Evolutionary conservation across 2,888 invertebrate genomes (phyloP), one percentile per base, ranked within the genome.

Genomic region (Stenodema calcarata): DNA sequence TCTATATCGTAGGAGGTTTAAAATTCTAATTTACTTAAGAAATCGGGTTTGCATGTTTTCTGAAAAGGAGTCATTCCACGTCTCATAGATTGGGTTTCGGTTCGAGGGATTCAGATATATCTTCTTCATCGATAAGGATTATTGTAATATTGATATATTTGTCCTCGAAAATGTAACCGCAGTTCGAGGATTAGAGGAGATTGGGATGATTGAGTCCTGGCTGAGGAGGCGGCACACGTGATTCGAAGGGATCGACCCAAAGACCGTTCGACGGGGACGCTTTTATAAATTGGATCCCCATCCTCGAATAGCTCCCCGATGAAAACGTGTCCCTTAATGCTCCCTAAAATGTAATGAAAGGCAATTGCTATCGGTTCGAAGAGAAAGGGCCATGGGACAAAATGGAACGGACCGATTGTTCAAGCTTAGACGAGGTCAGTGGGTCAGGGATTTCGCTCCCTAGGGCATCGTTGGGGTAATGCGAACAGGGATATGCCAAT

Each of bases 381-480:
- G 62, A 62, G 23, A 62, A 62, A 62, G 27, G 62, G 62, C 2
- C 18, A 23, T 23, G 9, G 27, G 62, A 27, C 62, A 62, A 62
- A 62, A 80, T 28, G 47, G 54, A 80, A 28, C 23, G 50, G 80
- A 16, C 41, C 44, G 78, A 44, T 41, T 42, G 78, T 80, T 80
- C 80, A 4, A 42, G 50, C 54, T 80, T 30, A 27, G 47, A 30
- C 80, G 80, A n/a, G 80, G 80, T 80, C 80, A 80, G 80, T 80
- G 54, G 80, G 80, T 80, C 50, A 50, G 28, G 80, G 80, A 80
- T 80, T 80, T 47, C 54, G 73, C 73, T 73, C 73, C 35, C 73
- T 18, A 9, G 35, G 73, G 73, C 73, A 73, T 16, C 41, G 35
- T 35, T 9, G 35, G 35, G 30, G 73, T 73, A 30, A 73, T 73